Conservation (phyloP, 1,140 invertebrate genomes). For the Planococcus citri region DNA sequence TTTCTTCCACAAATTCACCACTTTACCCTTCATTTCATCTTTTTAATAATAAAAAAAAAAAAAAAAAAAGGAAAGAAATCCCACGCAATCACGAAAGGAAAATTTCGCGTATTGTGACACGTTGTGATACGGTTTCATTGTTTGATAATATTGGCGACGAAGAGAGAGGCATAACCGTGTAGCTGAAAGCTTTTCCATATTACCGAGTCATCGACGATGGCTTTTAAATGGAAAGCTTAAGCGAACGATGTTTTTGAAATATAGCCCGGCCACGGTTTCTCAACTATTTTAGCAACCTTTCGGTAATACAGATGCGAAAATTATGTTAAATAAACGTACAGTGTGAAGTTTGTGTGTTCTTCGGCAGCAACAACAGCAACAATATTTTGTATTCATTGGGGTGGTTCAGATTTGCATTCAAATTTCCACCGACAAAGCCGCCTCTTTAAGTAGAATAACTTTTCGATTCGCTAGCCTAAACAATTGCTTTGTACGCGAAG, state of each 20-base stretch:
- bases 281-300: background rate
- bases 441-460: background rate
- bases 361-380: background rate
- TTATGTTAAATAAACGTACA: constrained; percentile 22
- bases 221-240: constrained; percentile 7
- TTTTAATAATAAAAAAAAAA: background rate
- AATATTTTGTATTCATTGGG: constrained; percentile 3
- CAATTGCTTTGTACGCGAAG: background rate
- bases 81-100: background rate
- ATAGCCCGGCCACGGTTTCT: background rate
- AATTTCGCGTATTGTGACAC: background rate
- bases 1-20: too few relatives aligned
- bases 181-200: constrained; percentile 6
- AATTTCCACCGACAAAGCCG: background rate
- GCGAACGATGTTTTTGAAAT: background rate
- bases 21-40: background rate
- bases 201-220: background rate
- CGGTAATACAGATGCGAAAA: constrained; percentile 25
- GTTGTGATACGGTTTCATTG: background rate
- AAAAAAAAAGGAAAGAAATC: background rate
- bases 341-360: background rate
- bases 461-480: background rate
- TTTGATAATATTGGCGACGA: background rate
- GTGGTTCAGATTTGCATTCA: constrained; percentile 2
- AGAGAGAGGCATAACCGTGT: background rate